phyloP scores from a whole-genome alignment of 2,113 vertebrate species.

The Hippocampus guttulatus region DNA sequence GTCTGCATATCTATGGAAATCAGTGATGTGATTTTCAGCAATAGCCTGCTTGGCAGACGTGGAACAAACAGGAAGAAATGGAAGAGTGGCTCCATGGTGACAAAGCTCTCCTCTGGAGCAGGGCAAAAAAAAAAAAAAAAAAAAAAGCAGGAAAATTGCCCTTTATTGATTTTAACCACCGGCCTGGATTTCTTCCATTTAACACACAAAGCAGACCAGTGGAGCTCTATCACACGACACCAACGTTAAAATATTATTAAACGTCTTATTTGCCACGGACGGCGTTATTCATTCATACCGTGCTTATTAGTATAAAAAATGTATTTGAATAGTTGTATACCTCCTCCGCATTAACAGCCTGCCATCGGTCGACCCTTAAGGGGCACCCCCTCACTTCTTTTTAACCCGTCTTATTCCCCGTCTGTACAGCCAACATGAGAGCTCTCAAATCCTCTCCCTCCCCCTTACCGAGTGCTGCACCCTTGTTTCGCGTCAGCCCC shows the following conservation, averaged over 20 bases:
- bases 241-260: conserved; percentile 30
- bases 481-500: conserved; percentile 58
- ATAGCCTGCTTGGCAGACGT: background rate
- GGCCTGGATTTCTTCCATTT: conserved; percentile 28
- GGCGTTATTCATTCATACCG: conserved; percentile 56
- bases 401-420: background rate
- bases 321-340: conserved; percentile 28
- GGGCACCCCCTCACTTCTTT: conserved; percentile 36
- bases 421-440: conserved; percentile 32
- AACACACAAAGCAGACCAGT: conserved; percentile 35
- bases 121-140: background rate
- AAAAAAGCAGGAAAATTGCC: background rate
- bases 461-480: conserved; percentile 35
- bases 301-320: conserved; percentile 63
- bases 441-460: conserved; percentile 43
- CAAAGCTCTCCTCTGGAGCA: conserved; percentile 33
- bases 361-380: conserved; percentile 47
- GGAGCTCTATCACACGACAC: conserved; percentile 34
- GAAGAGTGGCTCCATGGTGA: conserved; percentile 10
- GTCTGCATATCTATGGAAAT: background rate
- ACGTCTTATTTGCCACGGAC: conserved; percentile 29
- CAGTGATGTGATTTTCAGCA: background rate
- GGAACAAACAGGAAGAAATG: conserved; percentile 35
- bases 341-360: conserved; percentile 52
- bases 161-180: conserved; percentile 39